phyloP scores from a whole-genome alignment of 2,797 vertebrate species.

The Oreonectes daqikongensis region DNA sequence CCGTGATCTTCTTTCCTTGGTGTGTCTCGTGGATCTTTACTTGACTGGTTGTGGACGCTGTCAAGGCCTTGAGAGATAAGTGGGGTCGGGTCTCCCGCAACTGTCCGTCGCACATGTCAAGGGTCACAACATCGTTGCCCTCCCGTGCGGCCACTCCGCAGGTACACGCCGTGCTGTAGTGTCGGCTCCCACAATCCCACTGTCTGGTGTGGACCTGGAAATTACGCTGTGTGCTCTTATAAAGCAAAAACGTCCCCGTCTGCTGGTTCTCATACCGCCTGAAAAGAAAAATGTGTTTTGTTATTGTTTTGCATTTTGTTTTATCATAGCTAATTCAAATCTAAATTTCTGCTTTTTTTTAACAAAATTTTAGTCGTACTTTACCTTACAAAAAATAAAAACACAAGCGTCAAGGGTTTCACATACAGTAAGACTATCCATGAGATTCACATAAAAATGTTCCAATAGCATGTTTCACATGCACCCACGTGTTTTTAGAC shows the following conservation, averaged over 20 bases:
- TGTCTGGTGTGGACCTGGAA: constrained; percentile 81
- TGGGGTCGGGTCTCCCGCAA: constrained; percentile 70
- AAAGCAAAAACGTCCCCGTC: constrained; percentile 78
- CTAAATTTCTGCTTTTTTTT: no score
- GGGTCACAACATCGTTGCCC: constrained; percentile 68
- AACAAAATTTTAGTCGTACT: no score
- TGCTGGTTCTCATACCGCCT: constrained; percentile 78
- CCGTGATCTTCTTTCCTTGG: constrained; percentile 83
- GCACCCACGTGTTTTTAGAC: no score
- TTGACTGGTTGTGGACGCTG: not conserved
- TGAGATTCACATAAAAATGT: no score
- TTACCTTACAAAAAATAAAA: no score
- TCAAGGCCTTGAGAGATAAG: constrained; percentile 67
- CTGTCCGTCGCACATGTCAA: constrained; percentile 81
- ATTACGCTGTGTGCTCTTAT: constrained; percentile 60
- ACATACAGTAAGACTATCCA: no score
- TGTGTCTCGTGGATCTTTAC: constrained; percentile 79
- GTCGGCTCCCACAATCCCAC: constrained; percentile 77
- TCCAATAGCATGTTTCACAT: no score
- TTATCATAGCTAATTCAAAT: not conserved
- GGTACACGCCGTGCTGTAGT: constrained; percentile 71
- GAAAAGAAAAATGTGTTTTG: not conserved
- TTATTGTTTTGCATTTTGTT: not conserved
- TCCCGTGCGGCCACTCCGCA: constrained; percentile 73
- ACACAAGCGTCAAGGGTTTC: no score